These are phyloP conservation scores for Musca vetustissima DNA, from an alignment of 1,140 invertebrate species.

Conservation along the genomic window DNA sequence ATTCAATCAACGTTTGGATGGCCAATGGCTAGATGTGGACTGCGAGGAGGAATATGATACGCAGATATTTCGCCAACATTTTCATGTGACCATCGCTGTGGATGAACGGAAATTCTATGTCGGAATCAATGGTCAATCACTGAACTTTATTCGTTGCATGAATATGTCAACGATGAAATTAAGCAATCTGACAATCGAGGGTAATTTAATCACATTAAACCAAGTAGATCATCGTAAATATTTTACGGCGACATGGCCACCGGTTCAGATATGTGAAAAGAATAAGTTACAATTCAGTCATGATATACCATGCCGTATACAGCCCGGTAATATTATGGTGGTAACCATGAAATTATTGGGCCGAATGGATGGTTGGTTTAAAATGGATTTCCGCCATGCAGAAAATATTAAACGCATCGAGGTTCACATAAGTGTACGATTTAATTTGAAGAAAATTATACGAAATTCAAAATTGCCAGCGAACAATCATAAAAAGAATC, in stretches of 20 bases:
- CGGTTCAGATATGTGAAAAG: neutral
- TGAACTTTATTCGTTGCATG: neutral
- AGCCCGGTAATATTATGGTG: neutral
- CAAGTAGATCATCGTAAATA: conserved; percentile 11
- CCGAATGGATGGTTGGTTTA: neutral
- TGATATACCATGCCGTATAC: neutral
- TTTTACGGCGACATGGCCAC: neutral
- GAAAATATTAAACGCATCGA: neutral
- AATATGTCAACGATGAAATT: neutral
- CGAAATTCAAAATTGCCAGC: conserved; percentile 7
- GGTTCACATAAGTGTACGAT: neutral
- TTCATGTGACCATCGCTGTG: neutral
- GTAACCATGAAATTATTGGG: neutral
- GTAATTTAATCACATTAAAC: neutral
- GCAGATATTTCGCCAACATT: neutral
- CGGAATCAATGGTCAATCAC: neutral
- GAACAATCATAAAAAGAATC: neutral
- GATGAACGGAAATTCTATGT: neutral
- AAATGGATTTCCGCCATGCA: conserved; percentile 2
- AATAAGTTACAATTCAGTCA: neutral
- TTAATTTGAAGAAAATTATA: neutral
- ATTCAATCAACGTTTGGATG: neutral
- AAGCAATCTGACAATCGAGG: neutral
- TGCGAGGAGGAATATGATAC: neutral
- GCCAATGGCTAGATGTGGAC: neutral